Evolutionary conservation across 2,888 invertebrate species (phyloP).

Genomic region (Pemphredon lugubris): DNA sequence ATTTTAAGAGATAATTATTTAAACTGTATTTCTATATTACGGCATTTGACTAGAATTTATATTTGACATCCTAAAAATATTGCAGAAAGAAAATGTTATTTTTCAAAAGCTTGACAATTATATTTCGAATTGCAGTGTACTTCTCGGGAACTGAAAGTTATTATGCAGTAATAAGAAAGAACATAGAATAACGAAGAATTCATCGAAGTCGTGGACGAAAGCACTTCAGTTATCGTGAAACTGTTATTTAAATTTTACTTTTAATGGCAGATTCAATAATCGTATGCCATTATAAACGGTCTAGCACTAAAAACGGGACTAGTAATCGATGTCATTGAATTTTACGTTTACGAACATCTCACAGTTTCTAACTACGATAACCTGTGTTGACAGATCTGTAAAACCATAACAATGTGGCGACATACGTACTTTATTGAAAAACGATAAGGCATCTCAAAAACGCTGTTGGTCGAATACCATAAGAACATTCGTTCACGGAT

Average conservation of each 20-base stretch:
- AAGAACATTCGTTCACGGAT: slow-evolving; percentile 15
- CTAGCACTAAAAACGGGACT: slow-evolving; percentile 5
- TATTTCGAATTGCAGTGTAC: too few species aligned
- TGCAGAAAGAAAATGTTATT: too few species aligned
- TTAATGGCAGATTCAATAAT: not conserved
- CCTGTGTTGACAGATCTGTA: slow-evolving; percentile 18
- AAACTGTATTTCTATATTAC: too few species aligned
- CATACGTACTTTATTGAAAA: slow-evolving; percentile 28
- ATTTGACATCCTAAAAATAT: not conserved
- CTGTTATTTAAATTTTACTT: slow-evolving; percentile 20
- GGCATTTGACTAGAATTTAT: not conserved
- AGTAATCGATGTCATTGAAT: slow-evolving; percentile 12
- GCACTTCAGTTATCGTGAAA: not conserved
- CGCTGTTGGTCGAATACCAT: slow-evolving; percentile 30
- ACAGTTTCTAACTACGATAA: too few species aligned
- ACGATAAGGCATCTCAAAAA: slow-evolving; percentile 25
- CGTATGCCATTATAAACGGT: not conserved
- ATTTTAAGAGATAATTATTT: not conserved
- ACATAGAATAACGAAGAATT: slow-evolving; percentile 14
- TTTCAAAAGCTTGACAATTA: too few species aligned
- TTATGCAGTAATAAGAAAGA: too few species aligned
- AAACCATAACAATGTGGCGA: slow-evolving; percentile 23
- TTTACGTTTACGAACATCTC: too few species aligned
- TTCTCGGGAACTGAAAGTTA: too few species aligned
- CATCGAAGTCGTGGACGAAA: slow-evolving; percentile 4